These are phyloP conservation scores for Coenobita brevimanus DNA, from an alignment of 1,140 invertebrate genomes.

Conservation along the genomic window DNA sequence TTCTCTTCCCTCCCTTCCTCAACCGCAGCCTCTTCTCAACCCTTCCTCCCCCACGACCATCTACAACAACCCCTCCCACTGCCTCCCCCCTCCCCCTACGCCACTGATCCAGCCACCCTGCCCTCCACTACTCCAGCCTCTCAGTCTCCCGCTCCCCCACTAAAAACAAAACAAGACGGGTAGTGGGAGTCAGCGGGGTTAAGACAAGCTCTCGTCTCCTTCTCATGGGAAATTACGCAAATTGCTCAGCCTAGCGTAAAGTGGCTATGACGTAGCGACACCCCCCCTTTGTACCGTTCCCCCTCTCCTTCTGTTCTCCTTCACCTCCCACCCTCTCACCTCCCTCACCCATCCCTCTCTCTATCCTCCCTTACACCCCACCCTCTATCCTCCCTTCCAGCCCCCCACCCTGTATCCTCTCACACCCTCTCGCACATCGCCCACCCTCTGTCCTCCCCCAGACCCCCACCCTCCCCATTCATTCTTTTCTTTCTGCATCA, in stretches of 20 bases:
- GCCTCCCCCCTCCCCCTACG: not conserved
- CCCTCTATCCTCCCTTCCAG: constrained; percentile 2
- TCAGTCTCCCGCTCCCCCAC: too few species aligned
- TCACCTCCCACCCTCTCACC: not conserved
- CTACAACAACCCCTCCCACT: not conserved
- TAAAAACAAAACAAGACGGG: too few species aligned
- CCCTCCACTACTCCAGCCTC: too few species aligned
- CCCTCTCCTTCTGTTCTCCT: not conserved
- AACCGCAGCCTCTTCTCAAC: not conserved
- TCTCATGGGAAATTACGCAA: constrained; percentile 66
- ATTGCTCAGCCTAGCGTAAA: constrained; percentile 59
- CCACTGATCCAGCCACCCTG: too few species aligned
- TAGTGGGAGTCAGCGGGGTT: too few species aligned
- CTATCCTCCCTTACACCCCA: not conserved
- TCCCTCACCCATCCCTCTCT: not conserved
- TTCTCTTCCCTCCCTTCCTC: constrained; percentile 7
- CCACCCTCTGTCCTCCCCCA: not conserved
- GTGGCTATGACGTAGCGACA: constrained; percentile 47
- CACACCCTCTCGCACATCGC: not conserved
- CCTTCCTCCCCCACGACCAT: not conserved
- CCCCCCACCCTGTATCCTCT: not conserved
- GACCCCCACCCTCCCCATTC: not conserved
- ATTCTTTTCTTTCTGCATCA: too few species aligned
- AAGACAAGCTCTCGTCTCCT: constrained; percentile 19
- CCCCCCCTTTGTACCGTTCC: not conserved